Percentiles rank a stretch among this genome's conserved stretches.
Evolutionary conservation across 2,888 invertebrate genomes (phyloP).

Genomic region (Scaptomyza tumidula): DNA sequence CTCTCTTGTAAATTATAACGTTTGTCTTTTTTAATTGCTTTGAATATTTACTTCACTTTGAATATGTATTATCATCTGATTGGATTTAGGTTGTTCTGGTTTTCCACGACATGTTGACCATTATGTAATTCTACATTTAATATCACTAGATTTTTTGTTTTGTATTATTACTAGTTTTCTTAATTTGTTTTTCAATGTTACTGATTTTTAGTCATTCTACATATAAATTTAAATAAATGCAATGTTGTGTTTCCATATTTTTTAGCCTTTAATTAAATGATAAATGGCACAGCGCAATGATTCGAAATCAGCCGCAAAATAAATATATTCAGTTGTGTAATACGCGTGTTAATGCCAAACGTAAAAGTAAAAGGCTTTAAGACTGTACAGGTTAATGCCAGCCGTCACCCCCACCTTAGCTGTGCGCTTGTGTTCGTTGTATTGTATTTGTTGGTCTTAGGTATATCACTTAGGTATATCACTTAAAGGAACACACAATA

Average conservation of each 20-base stretch:
- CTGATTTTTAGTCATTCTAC: too few species aligned
- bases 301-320: slow-evolving; percentile 59
- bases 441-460: slow-evolving; percentile 21
- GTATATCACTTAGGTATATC: slow-evolving; percentile 17
- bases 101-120: too few species aligned
- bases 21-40: too few species aligned
- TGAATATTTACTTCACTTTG: too few species aligned
- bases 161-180: too few species aligned
- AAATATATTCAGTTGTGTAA: slow-evolving; percentile 14
- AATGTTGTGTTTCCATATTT: slow-evolving; percentile 12
- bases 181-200: too few species aligned
- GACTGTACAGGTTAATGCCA: slow-evolving; percentile 9
- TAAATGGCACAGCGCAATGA: slow-evolving; percentile 51
- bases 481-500: slow-evolving; percentile 21
- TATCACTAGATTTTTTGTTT: too few species aligned
- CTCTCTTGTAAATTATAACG: too few species aligned
- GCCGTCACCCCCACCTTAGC: background rate
- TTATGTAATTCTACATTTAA: too few species aligned
- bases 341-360: slow-evolving; percentile 18
- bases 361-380: slow-evolving; percentile 11
- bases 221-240: background rate
- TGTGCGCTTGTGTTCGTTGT: slow-evolving; percentile 21
- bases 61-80: too few species aligned
- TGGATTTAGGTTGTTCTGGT: too few species aligned
- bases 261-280: slow-evolving; percentile 59